Base-by-base conservation (phyloP, 1,140 invertebrate species). In the Drosophila ironensis region DNA sequence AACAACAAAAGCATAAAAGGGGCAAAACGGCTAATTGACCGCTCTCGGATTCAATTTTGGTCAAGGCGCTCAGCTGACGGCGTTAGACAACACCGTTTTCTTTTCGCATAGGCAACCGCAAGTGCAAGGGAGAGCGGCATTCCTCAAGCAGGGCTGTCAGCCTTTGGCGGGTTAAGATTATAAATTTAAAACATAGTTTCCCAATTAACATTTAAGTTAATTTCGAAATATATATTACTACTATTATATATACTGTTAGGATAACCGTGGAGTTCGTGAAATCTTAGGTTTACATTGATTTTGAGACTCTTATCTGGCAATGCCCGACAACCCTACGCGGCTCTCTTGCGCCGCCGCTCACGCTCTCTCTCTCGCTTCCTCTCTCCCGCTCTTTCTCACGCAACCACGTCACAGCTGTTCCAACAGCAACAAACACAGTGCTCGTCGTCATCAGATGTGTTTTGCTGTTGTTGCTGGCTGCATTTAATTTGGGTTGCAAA, bases 391-490 rank as follows among this genome's bases (percentile, higher is more conserved):
- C 27, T 42, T 12, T n/a, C n/a, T 20, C 14, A 6, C 53, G 53
- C 30, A 33, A 33, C n/a, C 33, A 57, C 78, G 73, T 82, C 78
- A 82, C 78, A 82, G 80, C 78, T 82, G 78, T 30, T 46, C 69
- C 33, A 53, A 44, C 38, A 57, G 27, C 38, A 69, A 70, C 44
- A 51, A 12, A 12, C n/a, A 17, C 35, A n/a, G n/a, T n/a, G n/a
- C n/a, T n/a, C 27, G 11, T 59, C 53, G 61, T 59, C 53, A 48
- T 22, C 66, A 59, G 30, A 61, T 56, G 54, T 51, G 35, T 78
- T 73, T 50, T 69, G 16, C 22, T 53, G 54, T 59, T 63, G 59
- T 63, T 63, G 63, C 28, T 72, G 59, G 61, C 45, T 77, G 73
- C 53, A 52, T 33, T 47, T 17, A 42, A 35, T 44, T 56, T 47